Evolutionary conservation across 2,113 vertebrate genomes (phyloP), one percentile per base, ranked within the genome.

Genomic region (Oreocharis arfaki): DNA sequence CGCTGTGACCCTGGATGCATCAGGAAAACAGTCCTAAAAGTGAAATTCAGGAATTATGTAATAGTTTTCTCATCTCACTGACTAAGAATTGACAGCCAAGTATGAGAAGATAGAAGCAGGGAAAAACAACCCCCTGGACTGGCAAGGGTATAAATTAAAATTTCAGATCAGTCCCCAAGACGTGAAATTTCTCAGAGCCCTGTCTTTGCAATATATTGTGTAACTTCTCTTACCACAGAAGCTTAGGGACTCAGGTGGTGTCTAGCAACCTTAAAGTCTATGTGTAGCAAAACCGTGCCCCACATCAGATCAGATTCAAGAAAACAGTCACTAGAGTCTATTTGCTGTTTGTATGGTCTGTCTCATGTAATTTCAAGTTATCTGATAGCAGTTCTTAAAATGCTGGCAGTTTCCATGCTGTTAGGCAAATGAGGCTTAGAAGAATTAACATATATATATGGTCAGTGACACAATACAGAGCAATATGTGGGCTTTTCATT

Each of bases 331-430:
- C 81, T 57, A n/a, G 47, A 91, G 50, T 44, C 69, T 92, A 52
- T 63, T 39, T 95, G 93, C 67, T 83, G 59, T 55, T 87, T 64
- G 75, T 32, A 46, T 15, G 65, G 49, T 56, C 89, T 87, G 73
- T n/a, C 69, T 84, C 61, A 84, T 65, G 84, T 92, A 2, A 79
- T n/a, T 73, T 87, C 65, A 50, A 50, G 87, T 69, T 83, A 90
- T 79, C 90, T 77, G 93, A 94, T 76, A 95, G 91, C 87, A 74
- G 87, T 64, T 85, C 77, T 85, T 88, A 47, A 87, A 80, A 65
- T 42, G 67, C 70, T 87, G 57, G 10, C 67, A 67, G 57, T 96
- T 94, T 91, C 94, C 91, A 65, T 73, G 87, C 77, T 85, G 61
- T 87, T 90, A 91, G 59, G 84, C 84, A 95, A 94, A 96, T 80